Evolutionary conservation across 2,797 vertebrate genomes (phyloP), one percentile per base, ranked within the genome.

Genomic region (Platyrinchus mystaceus): DNA sequence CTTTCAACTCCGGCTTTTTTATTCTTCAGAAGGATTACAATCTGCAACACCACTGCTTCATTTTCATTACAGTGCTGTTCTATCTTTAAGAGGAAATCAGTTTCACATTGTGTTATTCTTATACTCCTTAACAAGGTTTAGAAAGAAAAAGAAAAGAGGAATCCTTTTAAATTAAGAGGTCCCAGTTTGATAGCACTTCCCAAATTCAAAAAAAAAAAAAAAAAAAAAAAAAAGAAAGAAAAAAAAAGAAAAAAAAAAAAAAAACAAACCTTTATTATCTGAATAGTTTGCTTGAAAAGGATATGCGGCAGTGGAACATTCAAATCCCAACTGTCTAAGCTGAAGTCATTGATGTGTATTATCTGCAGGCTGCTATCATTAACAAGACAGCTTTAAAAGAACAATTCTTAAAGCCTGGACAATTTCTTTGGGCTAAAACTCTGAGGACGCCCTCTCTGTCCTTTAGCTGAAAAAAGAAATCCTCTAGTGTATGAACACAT

Each of bases 71-170:
- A 8, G 91, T 82, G 55, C 75, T 79, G 39, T 92, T 96, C 95
- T 95, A 39, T 93, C 94, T 97, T 95, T 89, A 76, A 87, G 67
- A 43, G 52, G 60, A 97, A 97, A 97, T 96, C 92, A 97, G 85
- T 89, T 89, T 95, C 96, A 96, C 78, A 91, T 94, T 93, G 87
- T 96, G 94, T 93, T 93, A 96, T 95, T 97, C 90, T 97, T 95
- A 89, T n/a, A 53, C 62, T 59, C 53, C 52, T 90, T 96, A 95
- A 77, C 81, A 95, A 93, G 88, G 67, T 92, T 96, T 95, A 90
- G 58, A 94, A 93, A 93, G 50, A 76, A 64, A 79, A 91, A 94
- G 88, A 89, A 84, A 92, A 90, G 83, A 93, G 37, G 56, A 95
- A 94, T 96, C 60, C 30, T 92, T 97, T 97, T 95, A 94, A 96